phyloP scores from a whole-genome alignment of 2,113 vertebrate genomes.

The Fukomys damarensis region DNA sequence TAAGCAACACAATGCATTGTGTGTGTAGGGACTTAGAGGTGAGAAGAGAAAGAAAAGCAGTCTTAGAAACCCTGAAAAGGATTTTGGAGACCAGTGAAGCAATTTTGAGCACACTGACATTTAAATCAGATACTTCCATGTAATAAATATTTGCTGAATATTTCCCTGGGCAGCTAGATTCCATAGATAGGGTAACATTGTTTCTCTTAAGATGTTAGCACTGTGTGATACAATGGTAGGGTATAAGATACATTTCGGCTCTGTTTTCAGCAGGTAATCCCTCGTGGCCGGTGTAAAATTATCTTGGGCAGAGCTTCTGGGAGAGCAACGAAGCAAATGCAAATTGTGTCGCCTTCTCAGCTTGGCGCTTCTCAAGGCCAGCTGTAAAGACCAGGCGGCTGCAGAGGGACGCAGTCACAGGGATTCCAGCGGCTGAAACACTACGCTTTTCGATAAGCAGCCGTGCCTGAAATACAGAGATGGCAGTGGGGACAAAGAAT shows the following conservation, averaged over 20 bases:
- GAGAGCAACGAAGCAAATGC: conserved; percentile 72
- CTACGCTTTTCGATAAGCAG: conserved; percentile 59
- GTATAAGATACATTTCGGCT: conserved; percentile 78
- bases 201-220: conserved; percentile 71
- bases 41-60: conserved; percentile 74
- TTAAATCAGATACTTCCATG: conserved; percentile 72
- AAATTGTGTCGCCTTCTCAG: conserved; percentile 72
- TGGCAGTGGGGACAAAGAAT: conserved; percentile 61
- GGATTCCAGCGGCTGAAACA: conserved; percentile 58
- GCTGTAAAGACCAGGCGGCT: conserved; percentile 63
- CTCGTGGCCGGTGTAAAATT: conserved; percentile 69
- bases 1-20: conserved; percentile 61
- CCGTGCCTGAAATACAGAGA: conserved; percentile 44
- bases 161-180: conserved; percentile 71
- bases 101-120: conserved; percentile 61
- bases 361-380: conserved; percentile 66
- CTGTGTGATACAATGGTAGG: conserved; percentile 65
- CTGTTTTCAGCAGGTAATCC: conserved; percentile 71
- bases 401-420: conserved; percentile 57
- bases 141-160: conserved; percentile 80
- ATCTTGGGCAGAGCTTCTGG: conserved; percentile 63
- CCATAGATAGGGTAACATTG: conserved; percentile 64
- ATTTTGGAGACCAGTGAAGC: conserved; percentile 55
- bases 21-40: conserved; percentile 68
- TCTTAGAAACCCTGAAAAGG: conserved; percentile 69